A percentile compares a stretch with the other conserved stretches of the same genome.
Evolutionary conservation across 1,140 invertebrate species (phyloP).

Genomic region (Dryas iulia): DNA sequence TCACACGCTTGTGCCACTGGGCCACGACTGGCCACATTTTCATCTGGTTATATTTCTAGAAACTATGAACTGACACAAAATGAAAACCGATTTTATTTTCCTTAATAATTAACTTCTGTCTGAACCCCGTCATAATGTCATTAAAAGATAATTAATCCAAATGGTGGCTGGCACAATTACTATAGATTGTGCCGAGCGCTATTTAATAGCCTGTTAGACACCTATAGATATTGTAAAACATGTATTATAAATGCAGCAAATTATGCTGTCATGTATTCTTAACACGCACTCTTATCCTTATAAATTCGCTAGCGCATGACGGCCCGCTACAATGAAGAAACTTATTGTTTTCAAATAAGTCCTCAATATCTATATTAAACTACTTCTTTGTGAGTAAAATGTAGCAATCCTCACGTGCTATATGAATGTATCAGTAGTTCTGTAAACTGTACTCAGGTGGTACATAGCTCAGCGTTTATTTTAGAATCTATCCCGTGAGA

Average conservation of each 20-base stretch:
- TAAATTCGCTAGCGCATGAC: neutral
- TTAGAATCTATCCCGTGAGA: too few species aligned
- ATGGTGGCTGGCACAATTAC: constrained; percentile 24
- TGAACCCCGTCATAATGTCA: constrained; percentile 43
- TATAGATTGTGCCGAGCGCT: neutral
- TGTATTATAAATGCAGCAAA: neutral
- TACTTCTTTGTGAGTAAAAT: neutral
- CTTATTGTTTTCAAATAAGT: neutral
- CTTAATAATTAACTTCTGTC: constrained; percentile 43
- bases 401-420: too few species aligned
- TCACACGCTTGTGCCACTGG: too few species aligned
- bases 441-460: too few species aligned
- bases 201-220: neutral
- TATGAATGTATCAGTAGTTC: too few species aligned
- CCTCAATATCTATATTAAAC: neutral
- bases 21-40: too few species aligned
- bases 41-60: neutral
- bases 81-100: constrained; percentile 33
- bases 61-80: neutral
- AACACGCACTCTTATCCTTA: neutral
- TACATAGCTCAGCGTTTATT: too few species aligned
- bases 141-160: constrained; percentile 46
- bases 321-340: neutral
- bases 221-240: neutral
- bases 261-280: neutral